phyloP scores from a whole-genome alignment of 2,797 vertebrate species.

The Fratercula arctica region DNA sequence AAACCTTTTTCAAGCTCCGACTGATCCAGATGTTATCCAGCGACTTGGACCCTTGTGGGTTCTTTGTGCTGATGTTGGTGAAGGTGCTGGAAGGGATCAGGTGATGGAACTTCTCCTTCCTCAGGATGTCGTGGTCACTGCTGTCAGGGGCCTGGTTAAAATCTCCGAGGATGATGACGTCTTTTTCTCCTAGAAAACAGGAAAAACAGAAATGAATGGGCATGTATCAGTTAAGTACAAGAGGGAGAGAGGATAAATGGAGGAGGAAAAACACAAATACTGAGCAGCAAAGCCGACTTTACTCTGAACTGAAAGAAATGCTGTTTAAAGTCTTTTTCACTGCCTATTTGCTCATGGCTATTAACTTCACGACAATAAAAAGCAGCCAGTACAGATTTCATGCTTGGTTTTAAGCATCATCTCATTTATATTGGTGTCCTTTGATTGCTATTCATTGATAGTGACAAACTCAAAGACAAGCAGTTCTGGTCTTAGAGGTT shows the following conservation, averaged over 20 bases:
- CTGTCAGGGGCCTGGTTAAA: conserved; percentile 88
- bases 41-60: conserved; percentile 87
- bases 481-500: neutral
- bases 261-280: neutral
- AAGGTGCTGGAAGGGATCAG: conserved; percentile 84
- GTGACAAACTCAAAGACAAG: neutral
- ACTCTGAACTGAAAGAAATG: neutral
- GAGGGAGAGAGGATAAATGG: neutral
- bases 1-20: conserved; percentile 87
- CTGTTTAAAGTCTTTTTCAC: neutral
- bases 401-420: neutral
- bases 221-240: neutral
- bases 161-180: conserved; percentile 88
- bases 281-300: neutral
- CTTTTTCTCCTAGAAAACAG: conserved; percentile 83
- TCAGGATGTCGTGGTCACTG: conserved; percentile 84
- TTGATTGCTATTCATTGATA: neutral
- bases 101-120: conserved; percentile 88
- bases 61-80: conserved; percentile 96
- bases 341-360: neutral
- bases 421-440: neutral
- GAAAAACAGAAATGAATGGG: neutral
- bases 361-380: neutral
- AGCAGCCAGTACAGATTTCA: neutral
- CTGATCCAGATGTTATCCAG: conserved; percentile 97